Evolutionary conservation across 2,113 vertebrate species (phyloP), one percentile per base, ranked within the genome.

Genomic region (Acanthisitta chloris): DNA sequence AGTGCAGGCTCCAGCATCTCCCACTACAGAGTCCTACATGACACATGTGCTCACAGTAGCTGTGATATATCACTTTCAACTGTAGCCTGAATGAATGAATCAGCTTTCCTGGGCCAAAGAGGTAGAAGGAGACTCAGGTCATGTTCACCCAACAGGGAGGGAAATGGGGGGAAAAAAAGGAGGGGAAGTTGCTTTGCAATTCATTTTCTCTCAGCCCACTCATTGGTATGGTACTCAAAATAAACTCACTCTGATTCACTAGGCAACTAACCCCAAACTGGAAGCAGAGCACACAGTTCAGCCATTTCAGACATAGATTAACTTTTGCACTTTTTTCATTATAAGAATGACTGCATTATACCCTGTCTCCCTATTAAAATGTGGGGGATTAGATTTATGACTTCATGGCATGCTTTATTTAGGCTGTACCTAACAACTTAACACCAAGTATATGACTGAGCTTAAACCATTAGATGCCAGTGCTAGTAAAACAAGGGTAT

Each of bases 21-120:
- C 57, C 12, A 40, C 45, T 42, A 51, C 19, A 48, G 5, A 6
- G 4, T 19, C 13, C 58, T 51, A 20, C 17, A 24, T 1, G 7
- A 72, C 0, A 1, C 14, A 10, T 1, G 8, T 51, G 28, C 8
- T 65, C 40, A 34, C 14, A 64, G 40, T 11, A 72, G 12, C 2
- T 55, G 49, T 0, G 10, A 46, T 19, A 43, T 10, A 40, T 14
- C 19, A 16, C 46, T 45, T 49, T 31, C 36, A 64, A 3, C 14
- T 31, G 17, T 6, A 69, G n/a, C 54, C 62, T n/a, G 61, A 69
- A 61, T 4, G 61, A 69, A 61, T 4, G 25, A 10, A 42, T 26
- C 23, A 52, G 8, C 29, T 16, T 40, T 42, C 5, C 59, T 29
- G 5, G 26, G 33, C 16, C 38, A 67, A 10, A 76, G 20, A 34